These are phyloP conservation scores for Rhagoletis pomonella DNA, from an alignment of 1,140 invertebrate genomes.

Conservation along the genomic window DNA sequence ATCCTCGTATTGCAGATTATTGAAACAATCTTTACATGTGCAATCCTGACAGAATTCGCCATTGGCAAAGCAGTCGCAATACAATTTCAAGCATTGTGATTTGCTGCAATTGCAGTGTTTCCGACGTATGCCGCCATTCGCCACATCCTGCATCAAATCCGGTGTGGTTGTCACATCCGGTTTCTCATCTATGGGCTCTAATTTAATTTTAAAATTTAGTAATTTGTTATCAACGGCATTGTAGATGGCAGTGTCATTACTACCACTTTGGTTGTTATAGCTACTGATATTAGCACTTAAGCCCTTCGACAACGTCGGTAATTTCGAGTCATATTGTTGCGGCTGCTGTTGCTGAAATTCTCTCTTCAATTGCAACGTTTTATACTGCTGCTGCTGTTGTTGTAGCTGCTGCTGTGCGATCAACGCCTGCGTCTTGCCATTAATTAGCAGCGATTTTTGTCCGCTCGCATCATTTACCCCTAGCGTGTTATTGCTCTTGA, in stretches of 20 bases:
- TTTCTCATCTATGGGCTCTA: not conserved
- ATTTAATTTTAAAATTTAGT: conserved; percentile 47
- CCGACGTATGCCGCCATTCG: conserved; percentile 59
- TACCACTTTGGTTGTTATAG: conserved; percentile 39
- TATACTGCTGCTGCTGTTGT: conserved; percentile 11
- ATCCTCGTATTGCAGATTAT: conserved; percentile 97
- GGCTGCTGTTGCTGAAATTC: conserved; percentile 3
- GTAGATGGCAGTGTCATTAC: not conserved
- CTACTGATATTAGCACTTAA: not conserved
- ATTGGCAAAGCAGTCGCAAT: conserved; percentile 99
- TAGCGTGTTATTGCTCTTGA: conserved; percentile 21
- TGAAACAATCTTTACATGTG: conserved; percentile 98
- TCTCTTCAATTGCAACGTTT: not conserved
- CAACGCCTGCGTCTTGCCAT: conserved; percentile 1
- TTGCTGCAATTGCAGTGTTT: conserved; percentile 96
- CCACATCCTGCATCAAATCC: not conserved
- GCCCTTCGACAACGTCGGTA: not conserved
- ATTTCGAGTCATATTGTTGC: conserved; percentile 35
- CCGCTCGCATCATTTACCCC: not conserved
- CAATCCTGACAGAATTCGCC: conserved; percentile 99
- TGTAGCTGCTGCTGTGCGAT: conserved; percentile 45
- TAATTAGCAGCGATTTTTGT: conserved; percentile 48
- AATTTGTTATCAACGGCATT: not conserved
- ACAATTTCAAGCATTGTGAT: conserved; percentile 98
- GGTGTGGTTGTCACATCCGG: not conserved